Conservation (phyloP, 37 sponge, comb jelly and placozoan species). For the Mnemiopsis leidyi region DNA sequence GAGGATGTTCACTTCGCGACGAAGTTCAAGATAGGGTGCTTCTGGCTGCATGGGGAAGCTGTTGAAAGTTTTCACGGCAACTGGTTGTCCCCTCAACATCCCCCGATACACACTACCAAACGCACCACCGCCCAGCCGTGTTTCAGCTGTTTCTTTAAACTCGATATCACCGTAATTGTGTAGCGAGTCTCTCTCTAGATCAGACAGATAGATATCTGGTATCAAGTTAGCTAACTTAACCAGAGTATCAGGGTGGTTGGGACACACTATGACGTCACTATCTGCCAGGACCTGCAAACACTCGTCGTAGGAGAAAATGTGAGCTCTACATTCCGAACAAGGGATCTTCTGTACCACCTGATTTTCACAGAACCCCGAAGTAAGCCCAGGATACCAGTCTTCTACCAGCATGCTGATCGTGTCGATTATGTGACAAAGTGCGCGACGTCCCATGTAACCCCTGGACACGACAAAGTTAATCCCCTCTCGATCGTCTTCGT, state of each 20-base stretch:
- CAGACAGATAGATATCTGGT: conserved; percentile 47
- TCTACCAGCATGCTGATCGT: conserved; percentile 24
- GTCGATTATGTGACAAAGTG: conserved; percentile 49
- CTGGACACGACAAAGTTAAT: conserved; percentile 15
- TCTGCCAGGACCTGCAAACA: conserved; percentile 17
- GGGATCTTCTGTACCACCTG: conserved; percentile 15
- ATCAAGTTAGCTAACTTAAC: background rate
- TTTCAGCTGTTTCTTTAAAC: conserved; percentile 18
- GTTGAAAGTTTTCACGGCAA: conserved; percentile 62
- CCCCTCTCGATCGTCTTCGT: background rate
- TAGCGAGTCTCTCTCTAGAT: background rate
- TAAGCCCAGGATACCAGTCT: conserved; percentile 45
- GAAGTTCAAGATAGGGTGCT: conserved; percentile 17
- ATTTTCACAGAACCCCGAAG: conserved; percentile 9
- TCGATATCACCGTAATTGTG: background rate
- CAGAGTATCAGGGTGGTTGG: conserved; percentile 4
- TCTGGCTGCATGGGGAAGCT: conserved; percentile 54
- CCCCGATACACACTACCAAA: conserved; percentile 62
- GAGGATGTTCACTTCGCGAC: conserved; percentile 22
- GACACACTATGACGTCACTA: conserved; percentile 42
- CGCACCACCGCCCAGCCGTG: background rate
- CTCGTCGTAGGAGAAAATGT: conserved; percentile 56
- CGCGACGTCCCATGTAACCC: conserved; percentile 18
- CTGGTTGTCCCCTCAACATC: background rate
- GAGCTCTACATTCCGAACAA: conserved; percentile 2